Percentiles rank a stretch among this genome's conserved stretches.
phyloP scores from a whole-genome alignment of 2,113 vertebrate genomes.

The Colius striatus region DNA sequence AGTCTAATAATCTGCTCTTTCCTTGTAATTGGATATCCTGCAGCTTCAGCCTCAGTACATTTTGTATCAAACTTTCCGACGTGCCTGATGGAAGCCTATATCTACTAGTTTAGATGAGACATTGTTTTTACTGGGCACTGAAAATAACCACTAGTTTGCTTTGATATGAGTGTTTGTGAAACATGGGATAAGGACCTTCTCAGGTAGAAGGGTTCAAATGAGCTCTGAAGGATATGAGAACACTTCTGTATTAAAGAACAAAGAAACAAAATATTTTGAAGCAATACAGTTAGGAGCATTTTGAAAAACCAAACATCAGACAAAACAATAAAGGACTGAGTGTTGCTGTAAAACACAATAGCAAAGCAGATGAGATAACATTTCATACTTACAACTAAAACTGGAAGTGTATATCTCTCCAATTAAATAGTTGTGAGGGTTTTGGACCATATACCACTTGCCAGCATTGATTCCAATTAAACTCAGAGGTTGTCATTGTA shows the following conservation, averaged over 20 bases:
- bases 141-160: not conserved
- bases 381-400: not conserved
- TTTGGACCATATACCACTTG: not conserved
- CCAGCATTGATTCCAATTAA: constrained; percentile 40
- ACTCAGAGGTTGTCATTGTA: not conserved
- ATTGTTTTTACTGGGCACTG: not conserved
- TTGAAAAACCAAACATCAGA: not conserved
- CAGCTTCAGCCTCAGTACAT: constrained; percentile 17
- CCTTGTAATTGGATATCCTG: constrained; percentile 44
- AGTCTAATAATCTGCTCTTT: constrained; percentile 62
- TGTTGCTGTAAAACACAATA: not conserved
- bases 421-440: not conserved
- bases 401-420: not conserved
- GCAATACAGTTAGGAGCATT: not conserved
- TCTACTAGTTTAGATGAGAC: not conserved
- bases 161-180: not conserved
- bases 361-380: not conserved
- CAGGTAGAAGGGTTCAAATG: not conserved
- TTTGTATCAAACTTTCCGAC: constrained; percentile 62
- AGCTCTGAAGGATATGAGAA: not conserved
- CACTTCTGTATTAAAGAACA: not conserved
- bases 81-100: constrained; percentile 28
- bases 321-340: not conserved
- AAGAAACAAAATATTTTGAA: not conserved
- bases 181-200: not conserved